These are phyloP conservation scores for Oreochromis mossambicus DNA, from an alignment of 2,797 vertebrate genomes.

Conservation along the genomic window DNA sequence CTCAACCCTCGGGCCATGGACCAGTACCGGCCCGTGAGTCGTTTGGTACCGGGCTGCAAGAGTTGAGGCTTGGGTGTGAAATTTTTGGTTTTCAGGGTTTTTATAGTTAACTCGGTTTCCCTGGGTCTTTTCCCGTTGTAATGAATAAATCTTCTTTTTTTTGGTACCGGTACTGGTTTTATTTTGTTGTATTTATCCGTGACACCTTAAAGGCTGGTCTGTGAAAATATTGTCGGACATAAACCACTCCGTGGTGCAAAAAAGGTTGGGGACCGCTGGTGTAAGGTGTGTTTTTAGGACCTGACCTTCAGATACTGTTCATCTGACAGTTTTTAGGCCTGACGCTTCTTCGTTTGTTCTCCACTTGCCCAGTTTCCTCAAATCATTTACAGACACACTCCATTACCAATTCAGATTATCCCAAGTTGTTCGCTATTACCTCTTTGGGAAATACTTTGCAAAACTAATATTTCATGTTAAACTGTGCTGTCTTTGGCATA, in stretches of 20 bases:
- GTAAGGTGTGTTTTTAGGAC: not conserved
- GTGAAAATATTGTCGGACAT: not conserved
- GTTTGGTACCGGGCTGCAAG: not conserved
- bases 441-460: not conserved
- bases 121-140: not conserved
- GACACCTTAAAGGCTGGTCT: no score
- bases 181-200: not conserved
- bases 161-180: not conserved
- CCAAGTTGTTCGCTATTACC: not conserved
- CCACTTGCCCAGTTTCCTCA: not conserved
- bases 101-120: not conserved
- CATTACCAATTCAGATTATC: not conserved
- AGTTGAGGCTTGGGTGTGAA: not conserved
- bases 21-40: accelerated
- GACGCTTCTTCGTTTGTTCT: not conserved
- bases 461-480: not conserved
- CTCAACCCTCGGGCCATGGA: not conserved
- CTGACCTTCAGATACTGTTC: not conserved
- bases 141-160: not conserved
- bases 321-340: not conserved
- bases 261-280: not conserved
- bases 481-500: not conserved
- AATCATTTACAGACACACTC: not conserved
- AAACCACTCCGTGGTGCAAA: not conserved
- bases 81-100: not conserved